Evolutionary conservation across 2,113 vertebrate species (phyloP).

Genomic region (Psilopogon haemacephalus): DNA sequence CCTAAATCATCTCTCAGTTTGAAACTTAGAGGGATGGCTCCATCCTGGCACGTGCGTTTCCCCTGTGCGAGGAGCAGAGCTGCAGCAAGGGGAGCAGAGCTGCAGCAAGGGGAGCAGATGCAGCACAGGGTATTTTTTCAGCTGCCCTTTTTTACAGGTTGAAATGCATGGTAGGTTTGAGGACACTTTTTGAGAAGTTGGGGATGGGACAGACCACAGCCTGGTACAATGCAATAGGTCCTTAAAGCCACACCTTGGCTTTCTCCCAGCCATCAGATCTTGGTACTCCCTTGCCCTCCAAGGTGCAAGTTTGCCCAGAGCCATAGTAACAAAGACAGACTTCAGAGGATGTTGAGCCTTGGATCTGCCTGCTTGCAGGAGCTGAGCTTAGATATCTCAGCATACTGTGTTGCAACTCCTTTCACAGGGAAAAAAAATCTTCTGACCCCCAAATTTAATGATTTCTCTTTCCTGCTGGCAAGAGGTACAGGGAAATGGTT

Average conservation of each 20-base stretch:
- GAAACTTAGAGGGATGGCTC: background rate
- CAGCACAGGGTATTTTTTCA: background rate
- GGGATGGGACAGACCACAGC: no score
- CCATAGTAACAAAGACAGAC: rapidly evolving
- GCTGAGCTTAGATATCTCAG: background rate
- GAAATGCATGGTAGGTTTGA: rapidly evolving
- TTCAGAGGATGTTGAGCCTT: background rate
- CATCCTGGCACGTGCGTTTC: rapidly evolving
- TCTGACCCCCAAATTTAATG: no score
- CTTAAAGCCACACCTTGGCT: background rate
- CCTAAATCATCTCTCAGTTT: background rate
- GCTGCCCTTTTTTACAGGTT: background rate
- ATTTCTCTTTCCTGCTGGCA: background rate
- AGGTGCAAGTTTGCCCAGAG: background rate
- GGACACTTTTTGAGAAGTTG: background rate
- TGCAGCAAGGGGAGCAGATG: rapidly evolving
- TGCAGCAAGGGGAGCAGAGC: rapidly evolving
- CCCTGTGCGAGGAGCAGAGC: rapidly evolving
- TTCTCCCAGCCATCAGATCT: background rate
- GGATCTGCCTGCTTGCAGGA: background rate
- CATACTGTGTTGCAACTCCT: background rate
- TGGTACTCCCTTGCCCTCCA: background rate
- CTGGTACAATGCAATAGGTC: background rate
- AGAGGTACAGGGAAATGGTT: background rate
- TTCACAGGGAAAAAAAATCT: no score